A percentile compares a stretch with the other conserved stretches of the same genome.
Evolutionary conservation across 2,797 vertebrate genomes (phyloP).

Genomic region (Peromyscus attwateri): DNA sequence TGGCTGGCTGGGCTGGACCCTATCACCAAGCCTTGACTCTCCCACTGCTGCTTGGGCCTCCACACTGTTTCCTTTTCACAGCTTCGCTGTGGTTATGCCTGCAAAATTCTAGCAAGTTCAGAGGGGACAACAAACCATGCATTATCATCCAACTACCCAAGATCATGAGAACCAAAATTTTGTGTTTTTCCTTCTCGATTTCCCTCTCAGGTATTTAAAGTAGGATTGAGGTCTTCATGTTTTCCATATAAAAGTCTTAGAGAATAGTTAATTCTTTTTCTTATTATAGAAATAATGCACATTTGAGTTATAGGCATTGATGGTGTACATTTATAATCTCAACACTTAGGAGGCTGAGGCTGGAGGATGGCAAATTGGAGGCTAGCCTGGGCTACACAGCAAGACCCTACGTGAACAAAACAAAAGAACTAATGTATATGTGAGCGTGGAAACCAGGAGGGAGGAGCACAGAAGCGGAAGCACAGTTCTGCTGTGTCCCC

Average conservation of each 20-base stretch:
- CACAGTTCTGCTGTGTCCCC: background rate
- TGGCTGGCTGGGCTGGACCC: background rate
- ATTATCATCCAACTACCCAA: background rate
- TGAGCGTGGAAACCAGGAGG: background rate
- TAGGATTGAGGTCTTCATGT: background rate
- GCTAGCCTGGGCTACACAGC: background rate
- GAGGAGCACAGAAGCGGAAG: slow-evolving; percentile 10
- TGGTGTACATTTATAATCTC: background rate
- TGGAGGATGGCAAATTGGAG: background rate
- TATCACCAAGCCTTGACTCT: background rate
- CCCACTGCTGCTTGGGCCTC: slow-evolving; percentile 19
- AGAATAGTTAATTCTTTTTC: slow-evolving; percentile 30
- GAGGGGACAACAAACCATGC: slow-evolving; percentile 38
- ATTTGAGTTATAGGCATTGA: background rate
- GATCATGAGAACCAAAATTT: background rate
- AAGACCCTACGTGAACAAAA: background rate
- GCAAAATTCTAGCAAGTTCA: slow-evolving; percentile 50
- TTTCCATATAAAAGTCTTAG: background rate
- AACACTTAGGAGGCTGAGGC: background rate
- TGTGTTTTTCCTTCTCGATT: slow-evolving; percentile 47
- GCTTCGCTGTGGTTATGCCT: background rate
- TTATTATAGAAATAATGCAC: slow-evolving; percentile 34
- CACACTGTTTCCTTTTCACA: background rate
- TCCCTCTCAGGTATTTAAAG: slow-evolving; percentile 15
- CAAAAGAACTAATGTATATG: background rate